These are phyloP conservation scores for Pachyramphus minor DNA, from an alignment of 2,113 vertebrate species.

Conservation along the genomic window DNA sequence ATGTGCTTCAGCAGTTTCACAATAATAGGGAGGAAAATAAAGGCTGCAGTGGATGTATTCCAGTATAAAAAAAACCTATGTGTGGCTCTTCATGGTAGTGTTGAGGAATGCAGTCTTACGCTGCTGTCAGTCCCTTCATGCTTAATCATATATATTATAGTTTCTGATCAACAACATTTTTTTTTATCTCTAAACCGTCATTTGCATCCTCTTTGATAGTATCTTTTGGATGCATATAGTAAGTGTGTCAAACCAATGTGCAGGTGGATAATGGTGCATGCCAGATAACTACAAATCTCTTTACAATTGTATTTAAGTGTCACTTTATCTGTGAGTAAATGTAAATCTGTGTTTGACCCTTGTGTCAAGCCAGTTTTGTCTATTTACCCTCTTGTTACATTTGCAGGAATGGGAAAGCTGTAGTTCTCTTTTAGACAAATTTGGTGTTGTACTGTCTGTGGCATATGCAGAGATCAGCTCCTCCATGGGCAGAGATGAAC, in stretches of 20 bases:
- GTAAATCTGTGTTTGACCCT: not conserved
- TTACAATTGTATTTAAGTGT: not conserved
- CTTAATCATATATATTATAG: not conserved
- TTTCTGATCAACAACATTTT: not conserved
- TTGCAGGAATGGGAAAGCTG: not conserved
- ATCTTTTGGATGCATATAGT: not conserved
- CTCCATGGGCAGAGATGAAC: not conserved
- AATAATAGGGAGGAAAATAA: not conserved
- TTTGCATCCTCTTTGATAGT: not conserved
- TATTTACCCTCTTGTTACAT: not conserved
- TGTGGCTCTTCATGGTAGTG: not conserved
- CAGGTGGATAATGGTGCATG: not conserved
- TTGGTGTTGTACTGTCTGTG: not conserved
- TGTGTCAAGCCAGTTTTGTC: not conserved
- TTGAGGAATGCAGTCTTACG: not conserved
- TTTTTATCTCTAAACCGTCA: not conserved
- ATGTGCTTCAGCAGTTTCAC: not conserved
- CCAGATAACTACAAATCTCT: not conserved
- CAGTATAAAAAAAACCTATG: fast-evolving
- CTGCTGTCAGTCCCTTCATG: not conserved
- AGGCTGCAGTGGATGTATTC: not conserved
- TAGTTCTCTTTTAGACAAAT: not conserved
- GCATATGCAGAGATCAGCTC: not conserved
- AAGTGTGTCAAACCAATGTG: too few species aligned
- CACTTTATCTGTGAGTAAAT: not conserved